Percentiles rank a stretch among this genome's conserved stretches.
These are phyloP conservation scores for Spongilla lacustris DNA, from an alignment of 37 sponge, comb jelly and placozoan genomes.

Conservation along the genomic window DNA sequence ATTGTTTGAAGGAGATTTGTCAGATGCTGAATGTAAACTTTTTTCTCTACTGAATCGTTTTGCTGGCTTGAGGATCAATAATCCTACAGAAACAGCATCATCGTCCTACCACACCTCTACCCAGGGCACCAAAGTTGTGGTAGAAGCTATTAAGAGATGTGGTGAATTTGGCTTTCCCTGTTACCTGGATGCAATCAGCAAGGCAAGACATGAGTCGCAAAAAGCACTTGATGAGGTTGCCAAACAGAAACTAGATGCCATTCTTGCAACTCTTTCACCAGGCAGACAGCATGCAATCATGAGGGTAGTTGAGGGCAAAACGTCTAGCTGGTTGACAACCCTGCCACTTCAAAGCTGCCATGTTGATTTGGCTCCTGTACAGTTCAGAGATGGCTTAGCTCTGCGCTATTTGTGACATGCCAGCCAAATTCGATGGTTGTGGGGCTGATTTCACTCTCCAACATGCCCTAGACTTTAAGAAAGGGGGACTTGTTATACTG, in stretches of 20 bases:
- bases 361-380: slow-evolving; percentile 14
- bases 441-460: slow-evolving; percentile 15
- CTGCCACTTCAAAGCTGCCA: slow-evolving; percentile 18
- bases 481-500: slow-evolving; percentile 38
- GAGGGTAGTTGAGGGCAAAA: slow-evolving; percentile 41
- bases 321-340: slow-evolving; percentile 14
- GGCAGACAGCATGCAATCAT: slow-evolving; percentile 14
- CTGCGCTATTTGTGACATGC: slow-evolving; percentile 20
- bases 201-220: background rate
- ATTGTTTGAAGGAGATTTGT: background rate
- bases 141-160: slow-evolving; percentile 3
- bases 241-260: slow-evolving; percentile 1
- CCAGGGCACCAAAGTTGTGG: background rate
- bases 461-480: slow-evolving; percentile 52
- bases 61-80: background rate
- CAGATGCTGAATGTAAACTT: background rate
- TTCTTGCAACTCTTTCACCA: background rate
- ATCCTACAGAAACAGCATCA: slow-evolving; percentile 11
- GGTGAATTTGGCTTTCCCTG: background rate
- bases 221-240: background rate
- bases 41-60: background rate
- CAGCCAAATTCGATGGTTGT: slow-evolving; percentile 33
- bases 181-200: background rate
- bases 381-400: slow-evolving; percentile 57
- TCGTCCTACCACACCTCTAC: background rate